A percentile compares a stretch with the other conserved stretches of the same genome.
phyloP scores from a whole-genome alignment of 2,113 vertebrate genomes.

The Pteruthius melanotis region DNA sequence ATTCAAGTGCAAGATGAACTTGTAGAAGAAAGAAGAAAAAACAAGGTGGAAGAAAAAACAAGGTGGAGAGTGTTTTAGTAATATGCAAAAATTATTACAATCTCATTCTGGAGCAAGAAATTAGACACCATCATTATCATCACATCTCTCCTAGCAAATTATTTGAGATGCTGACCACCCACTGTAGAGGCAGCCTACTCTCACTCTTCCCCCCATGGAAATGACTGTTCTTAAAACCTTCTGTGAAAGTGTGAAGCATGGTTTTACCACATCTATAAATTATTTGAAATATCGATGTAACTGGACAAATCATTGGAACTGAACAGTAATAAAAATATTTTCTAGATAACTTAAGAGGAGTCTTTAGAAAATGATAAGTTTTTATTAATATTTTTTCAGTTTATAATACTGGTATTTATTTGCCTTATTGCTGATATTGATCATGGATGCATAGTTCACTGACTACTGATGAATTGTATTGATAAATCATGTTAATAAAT shows the following conservation, averaged over 20 bases:
- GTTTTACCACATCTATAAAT: neutral
- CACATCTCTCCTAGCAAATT: neutral
- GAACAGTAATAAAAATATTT: neutral
- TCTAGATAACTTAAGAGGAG: neutral
- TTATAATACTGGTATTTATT: neutral
- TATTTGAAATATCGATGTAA: neutral
- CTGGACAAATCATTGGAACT: neutral
- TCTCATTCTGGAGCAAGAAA: neutral
- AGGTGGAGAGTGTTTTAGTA: neutral
- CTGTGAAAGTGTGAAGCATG: neutral
- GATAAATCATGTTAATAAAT: neutral
- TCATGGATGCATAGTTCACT: neutral
- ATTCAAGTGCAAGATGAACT: neutral
- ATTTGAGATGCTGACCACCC: neutral
- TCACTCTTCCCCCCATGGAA: neutral
- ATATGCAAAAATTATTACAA: neutral
- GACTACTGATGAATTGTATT: neutral
- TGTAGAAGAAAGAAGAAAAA: neutral
- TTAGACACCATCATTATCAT: neutral
- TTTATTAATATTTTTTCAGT: neutral
- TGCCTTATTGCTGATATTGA: neutral
- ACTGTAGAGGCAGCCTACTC: neutral
- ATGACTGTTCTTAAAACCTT: neutral
- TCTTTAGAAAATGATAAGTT: neutral
- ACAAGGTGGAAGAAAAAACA: neutral